Evolutionary conservation across 1,140 invertebrate genomes (phyloP).

Genomic region (Mactra quadrangularis): DNA sequence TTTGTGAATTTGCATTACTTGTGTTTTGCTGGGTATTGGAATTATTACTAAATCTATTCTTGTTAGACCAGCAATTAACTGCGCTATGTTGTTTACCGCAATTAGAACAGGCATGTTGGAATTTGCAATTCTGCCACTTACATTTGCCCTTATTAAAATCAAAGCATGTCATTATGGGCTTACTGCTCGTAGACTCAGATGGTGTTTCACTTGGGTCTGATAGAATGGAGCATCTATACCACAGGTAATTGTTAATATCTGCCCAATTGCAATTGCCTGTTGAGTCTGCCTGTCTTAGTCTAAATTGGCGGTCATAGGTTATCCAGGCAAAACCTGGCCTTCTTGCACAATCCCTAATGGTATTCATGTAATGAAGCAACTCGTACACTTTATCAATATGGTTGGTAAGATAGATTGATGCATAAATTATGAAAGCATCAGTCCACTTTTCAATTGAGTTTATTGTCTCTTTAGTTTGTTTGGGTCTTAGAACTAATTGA

Average conservation of each 20-base stretch:
- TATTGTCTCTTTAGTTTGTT: too few species aligned
- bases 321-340: conserved; percentile 9
- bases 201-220: background rate
- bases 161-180: background rate
- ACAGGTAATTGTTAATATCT: conserved; percentile 17
- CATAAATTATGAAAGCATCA: too few species aligned
- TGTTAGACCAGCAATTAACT: background rate
- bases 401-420: too few species aligned
- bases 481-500: too few species aligned
- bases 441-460: too few species aligned
- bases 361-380: conserved; percentile 12
- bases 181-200: too few species aligned
- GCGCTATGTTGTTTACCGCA: background rate
- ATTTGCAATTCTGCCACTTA: background rate
- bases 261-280: background rate
- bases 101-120: background rate
- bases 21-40: too few species aligned
- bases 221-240: conserved; percentile 1
- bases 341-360: conserved; percentile 19
- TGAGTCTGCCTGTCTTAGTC: conserved; percentile 2
- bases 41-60: too few species aligned
- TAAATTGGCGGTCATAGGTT: conserved; percentile 15
- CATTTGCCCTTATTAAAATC: conserved; percentile 16
- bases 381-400: too few species aligned
- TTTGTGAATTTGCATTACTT: too few species aligned